Conservation (phyloP, 1,140 invertebrate genomes). For the Platorchestia sp. region DNA sequence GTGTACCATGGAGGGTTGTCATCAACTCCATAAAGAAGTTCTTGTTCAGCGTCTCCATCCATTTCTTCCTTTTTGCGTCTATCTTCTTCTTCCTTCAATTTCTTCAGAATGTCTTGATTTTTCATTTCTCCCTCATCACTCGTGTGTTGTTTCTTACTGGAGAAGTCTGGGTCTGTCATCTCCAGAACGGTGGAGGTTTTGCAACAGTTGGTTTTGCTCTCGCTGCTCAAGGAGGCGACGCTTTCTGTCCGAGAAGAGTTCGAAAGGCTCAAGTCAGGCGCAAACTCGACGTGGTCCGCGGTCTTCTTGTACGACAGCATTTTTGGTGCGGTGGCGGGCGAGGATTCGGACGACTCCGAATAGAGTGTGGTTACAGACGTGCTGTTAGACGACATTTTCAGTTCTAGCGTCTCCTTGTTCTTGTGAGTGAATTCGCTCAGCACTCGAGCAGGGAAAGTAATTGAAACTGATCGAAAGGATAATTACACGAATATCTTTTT, state of each 20-base stretch:
- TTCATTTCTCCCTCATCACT: background rate
- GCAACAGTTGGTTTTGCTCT: background rate
- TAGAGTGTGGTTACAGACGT: slow-evolving; percentile 14
- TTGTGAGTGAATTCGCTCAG: background rate
- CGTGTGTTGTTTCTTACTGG: background rate
- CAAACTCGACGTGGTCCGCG: background rate
- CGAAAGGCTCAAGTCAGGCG: background rate
- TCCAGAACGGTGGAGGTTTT: background rate
- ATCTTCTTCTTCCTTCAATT: slow-evolving; percentile 33
- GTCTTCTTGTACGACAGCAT: slow-evolving; percentile 23
- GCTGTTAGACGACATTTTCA: background rate
- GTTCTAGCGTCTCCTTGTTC: background rate
- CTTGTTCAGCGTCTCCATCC: background rate
- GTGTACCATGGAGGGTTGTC: slow-evolving; percentile 87
- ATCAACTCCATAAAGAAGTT: slow-evolving; percentile 79
- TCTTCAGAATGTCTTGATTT: background rate
- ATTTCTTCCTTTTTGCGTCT: slow-evolving; percentile 45
- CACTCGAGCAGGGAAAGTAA: background rate
- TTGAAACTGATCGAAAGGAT: background rate
- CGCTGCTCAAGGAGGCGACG: background rate
- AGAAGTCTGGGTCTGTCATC: background rate
- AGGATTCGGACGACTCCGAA: background rate
- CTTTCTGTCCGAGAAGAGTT: background rate
- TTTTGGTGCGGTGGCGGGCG: background rate
- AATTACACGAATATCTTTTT: background rate